Base-by-base conservation (phyloP, 2,113 vertebrate genomes). In the Cepphus grylle region DNA sequence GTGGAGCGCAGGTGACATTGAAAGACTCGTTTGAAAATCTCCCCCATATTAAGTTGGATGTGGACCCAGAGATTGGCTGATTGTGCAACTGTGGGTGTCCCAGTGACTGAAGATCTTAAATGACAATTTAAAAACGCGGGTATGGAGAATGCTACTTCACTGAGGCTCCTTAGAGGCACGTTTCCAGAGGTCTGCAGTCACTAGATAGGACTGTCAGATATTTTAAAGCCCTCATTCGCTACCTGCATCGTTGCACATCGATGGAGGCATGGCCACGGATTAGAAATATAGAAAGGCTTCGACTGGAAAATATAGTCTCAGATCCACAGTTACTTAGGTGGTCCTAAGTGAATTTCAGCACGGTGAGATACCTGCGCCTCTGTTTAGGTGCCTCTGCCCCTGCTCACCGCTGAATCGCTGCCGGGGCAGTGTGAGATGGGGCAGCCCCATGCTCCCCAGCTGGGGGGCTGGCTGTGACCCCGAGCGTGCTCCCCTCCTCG, bases 401-500 rank as follows among this genome's bases (percentile, higher is more conserved):
- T 29, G 38, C 32, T 81, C 11, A 27, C 17, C 0, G 2, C 47
- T 8, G 26, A 32, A 14, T 18, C 17, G 27, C 29, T 63, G 12
- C 55, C 9, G 2, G 2, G 34, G 38, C 23, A 3, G 53, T 4
- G 47, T 12, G 76, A 38, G 29, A 30, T 2, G 25, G 15, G 32
- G 25, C 62, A 56, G 67, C 20, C 26, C 32, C 27, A 6, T 0
- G 3, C 40, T 69, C 55, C 25, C 20, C 0, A 5, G 50, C 45
- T 1, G 4, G 32, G 25, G 40, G n/a, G 20, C 38, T 23, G 36
- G 29, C 43, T 43, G 52, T n/a, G 43, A 17, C 12, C 8, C 0
- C 3, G 30, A 9, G 21, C 1, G 2, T 30, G 17, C 9, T 61
- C n/a, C n/a, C 12, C n/a, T 9, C 36, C 20, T 5, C 1, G 4